Conservation (phyloP, 2,113 vertebrate genomes). For the Paramisgurnus dabryanus region DNA sequence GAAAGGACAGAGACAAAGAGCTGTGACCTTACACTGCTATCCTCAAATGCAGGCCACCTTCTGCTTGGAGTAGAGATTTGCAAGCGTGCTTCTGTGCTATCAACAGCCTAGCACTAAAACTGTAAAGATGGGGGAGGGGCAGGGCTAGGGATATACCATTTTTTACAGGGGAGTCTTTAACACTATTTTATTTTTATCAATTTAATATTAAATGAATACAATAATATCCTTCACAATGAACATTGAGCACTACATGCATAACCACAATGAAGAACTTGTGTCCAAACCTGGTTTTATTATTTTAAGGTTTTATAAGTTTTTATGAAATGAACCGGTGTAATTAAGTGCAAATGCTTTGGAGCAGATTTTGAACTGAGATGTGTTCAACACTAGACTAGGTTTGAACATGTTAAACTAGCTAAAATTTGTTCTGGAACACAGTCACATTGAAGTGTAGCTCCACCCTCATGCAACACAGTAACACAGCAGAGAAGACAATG, state of each 20-base stretch:
- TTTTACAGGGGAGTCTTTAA: slow-evolving; percentile 9
- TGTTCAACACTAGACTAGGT: background rate
- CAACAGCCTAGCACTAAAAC: background rate
- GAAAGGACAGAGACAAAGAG: slow-evolving; percentile 5
- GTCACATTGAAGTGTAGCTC: slow-evolving; percentile 41
- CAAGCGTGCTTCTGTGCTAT: background rate
- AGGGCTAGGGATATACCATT: background rate
- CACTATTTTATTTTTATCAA: background rate
- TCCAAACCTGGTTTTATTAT: background rate
- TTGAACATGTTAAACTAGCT: background rate
- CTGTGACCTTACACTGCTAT: slow-evolving; percentile 20
- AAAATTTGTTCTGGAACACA: slow-evolving; percentile 4
- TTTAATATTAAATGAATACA: background rate
- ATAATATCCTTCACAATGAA: background rate
- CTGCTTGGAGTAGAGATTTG: slow-evolving; percentile 21
- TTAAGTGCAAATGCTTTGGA: background rate
- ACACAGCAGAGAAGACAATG: slow-evolving; percentile 56
- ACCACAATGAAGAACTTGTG: background rate
- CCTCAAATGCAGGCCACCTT: slow-evolving; percentile 36
- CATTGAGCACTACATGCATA: background rate
- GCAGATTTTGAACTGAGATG: background rate
- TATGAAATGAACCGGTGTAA: too few relatives aligned
- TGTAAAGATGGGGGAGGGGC: slow-evolving; percentile 10
- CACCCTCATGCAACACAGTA: slow-evolving; percentile 54
- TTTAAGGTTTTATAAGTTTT: too few relatives aligned